Evolutionary conservation across 2,797 vertebrate species (phyloP).

Genomic region (Salarias fasciatus): DNA sequence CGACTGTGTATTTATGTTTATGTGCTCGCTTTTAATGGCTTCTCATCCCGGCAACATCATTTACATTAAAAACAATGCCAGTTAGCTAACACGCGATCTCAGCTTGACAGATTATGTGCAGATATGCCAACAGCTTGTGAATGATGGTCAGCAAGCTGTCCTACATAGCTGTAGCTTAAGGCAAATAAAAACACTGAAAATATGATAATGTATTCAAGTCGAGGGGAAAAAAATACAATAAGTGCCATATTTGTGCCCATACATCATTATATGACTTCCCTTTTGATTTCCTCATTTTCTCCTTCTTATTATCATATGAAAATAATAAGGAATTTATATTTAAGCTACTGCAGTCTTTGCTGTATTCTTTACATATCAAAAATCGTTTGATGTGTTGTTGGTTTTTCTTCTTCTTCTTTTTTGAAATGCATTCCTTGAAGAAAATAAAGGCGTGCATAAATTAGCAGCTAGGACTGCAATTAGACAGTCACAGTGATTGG

Average conservation of each 20-base stretch:
- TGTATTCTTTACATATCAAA: constrained; percentile 78
- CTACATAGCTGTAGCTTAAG: constrained; percentile 73
- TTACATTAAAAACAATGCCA: constrained; percentile 69
- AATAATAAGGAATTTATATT: constrained; percentile 82
- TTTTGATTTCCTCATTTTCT: constrained; percentile 76
- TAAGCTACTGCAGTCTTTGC: constrained; percentile 67
- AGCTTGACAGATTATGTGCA: constrained; percentile 41
- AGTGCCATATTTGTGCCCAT: constrained; percentile 71
- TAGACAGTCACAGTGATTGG: constrained; percentile 80
- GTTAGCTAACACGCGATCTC: constrained; percentile 42
- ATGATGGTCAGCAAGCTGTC: constrained; percentile 76
- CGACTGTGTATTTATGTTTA: constrained; percentile 56
- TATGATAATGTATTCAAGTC: constrained; percentile 79
- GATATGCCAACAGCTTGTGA: constrained; percentile 68
- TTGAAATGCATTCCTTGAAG: constrained; percentile 76
- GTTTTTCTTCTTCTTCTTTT: constrained; percentile 52
- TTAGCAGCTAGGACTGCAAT: constrained; percentile 78
- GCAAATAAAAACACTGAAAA: constrained; percentile 66
- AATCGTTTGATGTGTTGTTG: constrained; percentile 78
- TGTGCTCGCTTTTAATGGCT: constrained; percentile 54
- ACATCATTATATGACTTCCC: constrained; percentile 73
- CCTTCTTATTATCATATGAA: constrained; percentile 80
- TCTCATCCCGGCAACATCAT: constrained; percentile 60
- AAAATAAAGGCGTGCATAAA: constrained; percentile 84
- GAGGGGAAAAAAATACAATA: constrained; percentile 69